These are phyloP conservation scores for Sterrhoptilus dennistouni DNA, from an alignment of 2,113 vertebrate genomes.

Conservation along the genomic window DNA sequence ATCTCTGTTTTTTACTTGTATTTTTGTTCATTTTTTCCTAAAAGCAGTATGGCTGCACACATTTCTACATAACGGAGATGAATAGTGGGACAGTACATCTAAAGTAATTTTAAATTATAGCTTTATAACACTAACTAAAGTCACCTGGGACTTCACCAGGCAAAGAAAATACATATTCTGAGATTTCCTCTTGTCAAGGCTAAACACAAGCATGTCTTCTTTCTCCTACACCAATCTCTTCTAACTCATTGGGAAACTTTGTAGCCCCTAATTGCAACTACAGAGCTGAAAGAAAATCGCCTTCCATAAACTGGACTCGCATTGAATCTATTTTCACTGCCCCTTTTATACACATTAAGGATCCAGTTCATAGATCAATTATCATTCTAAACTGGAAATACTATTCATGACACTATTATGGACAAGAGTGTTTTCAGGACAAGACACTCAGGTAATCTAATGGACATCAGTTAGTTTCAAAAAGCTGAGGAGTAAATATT, in stretches of 20 bases:
- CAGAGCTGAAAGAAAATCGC: background rate
- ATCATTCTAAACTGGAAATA: background rate
- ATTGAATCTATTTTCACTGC: background rate
- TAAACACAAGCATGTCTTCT: background rate
- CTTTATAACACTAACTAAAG: background rate
- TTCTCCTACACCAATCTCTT: background rate
- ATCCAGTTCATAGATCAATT: background rate
- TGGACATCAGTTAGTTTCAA: background rate
- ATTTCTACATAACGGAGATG: background rate
- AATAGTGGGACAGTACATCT: background rate
- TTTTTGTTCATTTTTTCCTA: background rate
- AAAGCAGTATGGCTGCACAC: background rate
- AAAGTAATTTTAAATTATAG: background rate
- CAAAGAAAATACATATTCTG: background rate
- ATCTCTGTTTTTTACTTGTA: background rate
- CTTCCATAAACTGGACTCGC: background rate
- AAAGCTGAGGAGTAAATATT: background rate
- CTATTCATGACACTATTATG: background rate
- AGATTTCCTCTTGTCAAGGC: background rate
- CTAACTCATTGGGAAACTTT: background rate
- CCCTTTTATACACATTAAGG: background rate
- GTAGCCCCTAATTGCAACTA: background rate
- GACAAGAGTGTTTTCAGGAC: background rate
- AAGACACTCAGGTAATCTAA: background rate
- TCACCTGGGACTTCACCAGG: background rate